Conservation (phyloP, 1,140 invertebrate genomes). For the Steinernema khuongi region DNA sequence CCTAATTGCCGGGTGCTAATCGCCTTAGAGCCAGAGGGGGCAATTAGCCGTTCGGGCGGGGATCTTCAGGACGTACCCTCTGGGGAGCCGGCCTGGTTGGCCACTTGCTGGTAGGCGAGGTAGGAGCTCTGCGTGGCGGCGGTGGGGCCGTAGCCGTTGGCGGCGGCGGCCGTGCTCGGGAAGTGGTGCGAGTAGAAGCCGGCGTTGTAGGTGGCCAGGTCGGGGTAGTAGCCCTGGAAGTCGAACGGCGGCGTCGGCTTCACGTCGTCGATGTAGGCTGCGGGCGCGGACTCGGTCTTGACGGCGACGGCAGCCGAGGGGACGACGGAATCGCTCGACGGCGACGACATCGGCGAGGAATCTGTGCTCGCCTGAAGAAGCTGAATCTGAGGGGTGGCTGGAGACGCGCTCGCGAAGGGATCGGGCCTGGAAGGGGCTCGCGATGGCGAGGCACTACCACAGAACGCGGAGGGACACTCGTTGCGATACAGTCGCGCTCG, state of each 20-base stretch:
- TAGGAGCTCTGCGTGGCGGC: slow-evolving; percentile 7
- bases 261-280: background rate
- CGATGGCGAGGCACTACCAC: slow-evolving; percentile 5
- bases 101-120: slow-evolving; percentile 18
- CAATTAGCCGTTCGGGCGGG: no score
- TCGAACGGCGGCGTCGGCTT: background rate
- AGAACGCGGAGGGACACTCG: background rate
- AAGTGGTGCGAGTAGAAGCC: slow-evolving; percentile 8
- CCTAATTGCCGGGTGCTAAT: slow-evolving; percentile 9
- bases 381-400: background rate
- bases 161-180: slow-evolving; percentile 5
- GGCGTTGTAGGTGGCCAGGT: background rate
- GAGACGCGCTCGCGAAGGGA: background rate
- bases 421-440: background rate
- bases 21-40: background rate
- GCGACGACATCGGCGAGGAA: background rate
- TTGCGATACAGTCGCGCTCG: slow-evolving; percentile 16
- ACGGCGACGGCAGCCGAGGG: background rate
- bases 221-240: background rate
- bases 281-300: background rate
- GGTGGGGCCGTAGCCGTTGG: background rate
- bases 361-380: background rate
- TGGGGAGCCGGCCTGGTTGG: slow-evolving; percentile 22
- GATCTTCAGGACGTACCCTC: slow-evolving; percentile 19
- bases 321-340: slow-evolving; percentile 9